Conservation (phyloP, 1,140 invertebrate species). For the Campoletis sonorensis region DNA sequence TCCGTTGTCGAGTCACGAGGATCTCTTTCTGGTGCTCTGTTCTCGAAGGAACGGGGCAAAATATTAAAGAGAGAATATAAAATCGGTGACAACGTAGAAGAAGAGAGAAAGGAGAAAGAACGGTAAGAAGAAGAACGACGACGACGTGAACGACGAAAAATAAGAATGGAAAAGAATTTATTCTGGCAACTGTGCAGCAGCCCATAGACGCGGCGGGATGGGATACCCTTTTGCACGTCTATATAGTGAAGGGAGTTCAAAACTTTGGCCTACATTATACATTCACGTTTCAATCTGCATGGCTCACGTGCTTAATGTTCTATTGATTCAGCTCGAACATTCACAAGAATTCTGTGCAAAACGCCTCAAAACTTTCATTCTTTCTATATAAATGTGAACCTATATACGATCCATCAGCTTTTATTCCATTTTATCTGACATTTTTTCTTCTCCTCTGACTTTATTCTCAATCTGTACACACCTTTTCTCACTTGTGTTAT, state of each 20-base stretch:
- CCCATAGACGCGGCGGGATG: not conserved
- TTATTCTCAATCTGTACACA: not conserved
- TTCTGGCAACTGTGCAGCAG: conserved; percentile 28
- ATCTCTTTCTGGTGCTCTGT: conserved; percentile 27
- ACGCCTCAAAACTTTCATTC: not conserved
- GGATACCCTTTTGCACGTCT: conserved; percentile 9
- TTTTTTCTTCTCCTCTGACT: not conserved
- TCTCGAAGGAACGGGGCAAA: not conserved
- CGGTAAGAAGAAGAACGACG: not conserved
- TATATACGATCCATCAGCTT: not conserved
- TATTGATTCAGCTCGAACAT: conserved; percentile 48
- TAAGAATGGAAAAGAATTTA: conserved; percentile 25
- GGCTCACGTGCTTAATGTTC: conserved; percentile 37
- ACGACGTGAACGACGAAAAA: conserved; percentile 22
- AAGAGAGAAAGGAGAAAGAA: not conserved
- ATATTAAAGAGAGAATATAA: conserved; percentile 29
- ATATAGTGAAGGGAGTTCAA: not conserved
- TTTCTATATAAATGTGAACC: not conserved
- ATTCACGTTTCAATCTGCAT: conserved; percentile 47
- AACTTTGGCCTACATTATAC: conserved; percentile 46
- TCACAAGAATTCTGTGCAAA: not conserved
- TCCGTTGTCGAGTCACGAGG: conserved; percentile 35
- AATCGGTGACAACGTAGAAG: not conserved
- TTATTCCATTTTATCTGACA: not conserved
- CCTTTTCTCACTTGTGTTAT: not conserved